Conservation (phyloP, 2,113 vertebrate species). For the Centropus unirufus region DNA sequence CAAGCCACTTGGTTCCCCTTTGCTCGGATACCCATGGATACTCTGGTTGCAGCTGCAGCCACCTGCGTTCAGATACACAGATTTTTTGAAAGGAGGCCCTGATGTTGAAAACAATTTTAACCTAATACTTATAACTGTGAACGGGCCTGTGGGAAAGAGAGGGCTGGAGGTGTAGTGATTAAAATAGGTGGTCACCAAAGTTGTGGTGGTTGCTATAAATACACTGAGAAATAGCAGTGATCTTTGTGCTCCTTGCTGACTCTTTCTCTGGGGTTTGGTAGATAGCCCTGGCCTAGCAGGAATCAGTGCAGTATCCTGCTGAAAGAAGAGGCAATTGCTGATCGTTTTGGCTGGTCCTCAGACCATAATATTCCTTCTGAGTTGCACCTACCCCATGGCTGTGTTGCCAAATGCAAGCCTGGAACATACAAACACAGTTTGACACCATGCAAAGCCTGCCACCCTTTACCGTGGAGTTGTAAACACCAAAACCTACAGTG, state of each 20-base stretch:
- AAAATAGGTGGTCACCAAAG: not conserved
- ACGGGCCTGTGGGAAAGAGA: not conserved
- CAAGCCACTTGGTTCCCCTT: not conserved
- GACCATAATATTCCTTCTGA: not conserved
- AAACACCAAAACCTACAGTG: rapidly evolving
- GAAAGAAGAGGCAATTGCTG: not conserved
- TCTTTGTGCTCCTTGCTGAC: not conserved
- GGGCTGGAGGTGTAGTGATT: not conserved
- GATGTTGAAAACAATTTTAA: not conserved
- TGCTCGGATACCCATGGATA: not conserved
- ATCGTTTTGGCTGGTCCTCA: not conserved
- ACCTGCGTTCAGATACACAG: not conserved
- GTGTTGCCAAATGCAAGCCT: not conserved
- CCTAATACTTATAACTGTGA: not conserved
- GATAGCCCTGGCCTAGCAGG: not conserved
- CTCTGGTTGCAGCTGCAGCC: not conserved
- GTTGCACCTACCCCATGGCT: not conserved
- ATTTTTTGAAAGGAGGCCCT: not conserved
- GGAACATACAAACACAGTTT: not conserved
- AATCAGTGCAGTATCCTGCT: not conserved
- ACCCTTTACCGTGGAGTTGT: not conserved
- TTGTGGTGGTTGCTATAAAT: not conserved
- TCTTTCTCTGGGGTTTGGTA: not conserved
- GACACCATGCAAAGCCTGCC: not conserved
- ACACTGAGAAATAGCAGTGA: not conserved